Evolutionary conservation across 2,888 invertebrate genomes (phyloP), one percentile per base, ranked within the genome.

Genomic region (Disparrhopalites patrizii): DNA sequence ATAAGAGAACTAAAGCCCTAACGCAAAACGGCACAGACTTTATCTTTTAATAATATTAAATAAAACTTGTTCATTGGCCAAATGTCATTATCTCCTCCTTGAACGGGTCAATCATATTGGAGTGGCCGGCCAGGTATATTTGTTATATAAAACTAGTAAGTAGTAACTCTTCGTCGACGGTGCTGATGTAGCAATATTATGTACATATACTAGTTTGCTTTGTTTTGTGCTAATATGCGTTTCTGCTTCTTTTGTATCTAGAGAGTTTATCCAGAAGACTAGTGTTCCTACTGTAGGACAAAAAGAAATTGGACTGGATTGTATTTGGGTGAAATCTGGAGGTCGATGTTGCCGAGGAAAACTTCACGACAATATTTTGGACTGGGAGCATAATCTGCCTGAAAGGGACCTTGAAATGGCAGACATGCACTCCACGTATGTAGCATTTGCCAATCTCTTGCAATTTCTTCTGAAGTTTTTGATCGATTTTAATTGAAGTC

Each of bases 381-480:
- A 99, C 80, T 99, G 99, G 99, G 98, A 99, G 77, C 90, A 93
- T 77, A 88, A 88, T 79, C 82, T 99, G 70, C 98, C 98, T 0
- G 88, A 90, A 73, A 85, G 86, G 76, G 95, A 95, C 79, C 81
- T 95, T 28, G 84, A 87, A 61, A 83, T 91, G 81, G 89, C 95
- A 0, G 87, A 91, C 73, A 86, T 89, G 81, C 90, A 95, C 81
- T 91, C 94, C 55, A 89, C 87, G 91, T 91, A 81, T 36, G 3
- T 30, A 38, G 2, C 2, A 4, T 4, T n/a, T 18, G 1, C 18
- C 15, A 10, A 36, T 36, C 36, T 36, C 13, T 36, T 36, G 36
- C 13, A 36, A 36, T 36, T 13, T 36, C 8, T 36, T 36, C 13
- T 8, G 8, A 36, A 36, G 8, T 36, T 36, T 36, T 8, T 10